Percentiles rank a stretch among this genome's conserved stretches.
phyloP scores from a whole-genome alignment of 2,888 invertebrate species.

The Chrysolina oricalcia region DNA sequence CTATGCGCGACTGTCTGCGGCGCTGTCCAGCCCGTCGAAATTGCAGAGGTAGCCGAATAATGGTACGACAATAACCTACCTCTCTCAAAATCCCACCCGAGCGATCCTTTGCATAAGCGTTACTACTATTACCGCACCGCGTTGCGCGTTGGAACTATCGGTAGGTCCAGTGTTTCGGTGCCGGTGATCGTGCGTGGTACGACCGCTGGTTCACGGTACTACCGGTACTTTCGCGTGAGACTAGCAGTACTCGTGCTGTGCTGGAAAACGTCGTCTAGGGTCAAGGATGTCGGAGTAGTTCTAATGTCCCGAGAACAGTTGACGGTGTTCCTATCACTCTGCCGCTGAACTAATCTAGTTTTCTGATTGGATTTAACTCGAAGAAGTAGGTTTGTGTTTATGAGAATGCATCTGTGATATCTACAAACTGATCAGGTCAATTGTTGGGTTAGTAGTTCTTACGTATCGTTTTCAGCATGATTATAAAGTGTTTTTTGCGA shows the following conservation, averaged over 20 bases:
- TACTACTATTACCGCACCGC: not conserved
- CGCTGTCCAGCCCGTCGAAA: conserved; percentile 23
- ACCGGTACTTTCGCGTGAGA: not conserved
- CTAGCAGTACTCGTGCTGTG: conserved; percentile 8
- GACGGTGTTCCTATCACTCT: not conserved
- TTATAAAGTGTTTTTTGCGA: no score
- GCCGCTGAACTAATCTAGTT: not conserved
- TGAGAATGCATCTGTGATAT: not conserved
- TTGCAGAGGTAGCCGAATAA: conserved; percentile 24
- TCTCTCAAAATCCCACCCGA: conserved; percentile 30
- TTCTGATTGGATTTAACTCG: not conserved
- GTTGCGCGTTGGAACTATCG: not conserved
- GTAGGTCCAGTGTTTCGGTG: not conserved
- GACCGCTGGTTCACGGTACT: not conserved
- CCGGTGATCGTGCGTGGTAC: conserved; percentile 8
- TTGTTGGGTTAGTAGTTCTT: not conserved
- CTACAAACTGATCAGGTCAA: not conserved
- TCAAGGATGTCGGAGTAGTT: conserved; percentile 44
- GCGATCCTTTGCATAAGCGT: conserved; percentile 13
- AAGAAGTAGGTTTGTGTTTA: conserved; percentile 1
- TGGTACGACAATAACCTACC: conserved; percentile 29
- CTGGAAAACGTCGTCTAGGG: conserved; percentile 34
- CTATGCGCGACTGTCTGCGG: conserved; percentile 1
- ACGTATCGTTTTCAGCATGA: no score
- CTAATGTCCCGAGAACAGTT: not conserved